Evolutionary conservation across 2,797 vertebrate species (phyloP).

Genomic region (Notolepis coatsorum): DNA sequence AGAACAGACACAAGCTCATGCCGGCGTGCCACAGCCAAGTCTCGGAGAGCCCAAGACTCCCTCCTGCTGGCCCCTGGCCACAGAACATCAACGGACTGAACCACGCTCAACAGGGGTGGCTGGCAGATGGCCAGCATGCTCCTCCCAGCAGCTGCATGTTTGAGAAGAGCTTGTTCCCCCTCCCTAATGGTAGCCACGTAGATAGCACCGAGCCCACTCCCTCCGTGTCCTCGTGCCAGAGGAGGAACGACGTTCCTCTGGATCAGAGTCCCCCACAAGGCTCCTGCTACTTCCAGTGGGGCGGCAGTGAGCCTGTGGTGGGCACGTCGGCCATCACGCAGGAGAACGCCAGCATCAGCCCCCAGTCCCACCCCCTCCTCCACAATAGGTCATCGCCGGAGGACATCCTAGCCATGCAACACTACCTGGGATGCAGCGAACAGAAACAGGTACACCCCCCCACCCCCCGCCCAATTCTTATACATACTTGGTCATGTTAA

Average conservation of each 20-base stretch:
- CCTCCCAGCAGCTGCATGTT: slow-evolving; percentile 77
- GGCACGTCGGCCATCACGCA: slow-evolving; percentile 48
- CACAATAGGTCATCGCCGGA: slow-evolving; percentile 28
- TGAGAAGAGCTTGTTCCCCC: slow-evolving; percentile 47
- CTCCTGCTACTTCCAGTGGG: slow-evolving; percentile 73
- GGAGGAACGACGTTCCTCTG: slow-evolving; percentile 9
- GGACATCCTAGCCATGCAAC: slow-evolving; percentile 47
- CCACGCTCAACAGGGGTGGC: slow-evolving; percentile 49
- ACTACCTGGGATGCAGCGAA: slow-evolving; percentile 57
- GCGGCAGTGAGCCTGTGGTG: slow-evolving; percentile 41
- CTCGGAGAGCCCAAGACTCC: slow-evolving; percentile 41
- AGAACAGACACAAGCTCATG: slow-evolving; percentile 42
- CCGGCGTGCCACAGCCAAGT: slow-evolving; percentile 33
- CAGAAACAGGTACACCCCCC: slow-evolving; percentile 56
- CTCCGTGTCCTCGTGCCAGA: slow-evolving; percentile 29
- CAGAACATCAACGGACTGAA: slow-evolving; percentile 35
- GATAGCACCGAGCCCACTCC: slow-evolving; percentile 27
- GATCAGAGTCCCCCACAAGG: slow-evolving; percentile 63
- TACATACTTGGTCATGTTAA: too few species aligned
- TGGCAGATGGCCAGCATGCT: slow-evolving; percentile 28
- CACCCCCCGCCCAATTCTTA: too few species aligned
- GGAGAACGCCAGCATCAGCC: slow-evolving; percentile 53
- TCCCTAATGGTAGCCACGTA: slow-evolving; percentile 25
- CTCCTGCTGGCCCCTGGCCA: slow-evolving; percentile 24
- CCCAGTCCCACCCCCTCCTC: slow-evolving; percentile 20